Base-by-base conservation (phyloP, 2,113 vertebrate genomes). In the Dicentrarchus labrax region DNA sequence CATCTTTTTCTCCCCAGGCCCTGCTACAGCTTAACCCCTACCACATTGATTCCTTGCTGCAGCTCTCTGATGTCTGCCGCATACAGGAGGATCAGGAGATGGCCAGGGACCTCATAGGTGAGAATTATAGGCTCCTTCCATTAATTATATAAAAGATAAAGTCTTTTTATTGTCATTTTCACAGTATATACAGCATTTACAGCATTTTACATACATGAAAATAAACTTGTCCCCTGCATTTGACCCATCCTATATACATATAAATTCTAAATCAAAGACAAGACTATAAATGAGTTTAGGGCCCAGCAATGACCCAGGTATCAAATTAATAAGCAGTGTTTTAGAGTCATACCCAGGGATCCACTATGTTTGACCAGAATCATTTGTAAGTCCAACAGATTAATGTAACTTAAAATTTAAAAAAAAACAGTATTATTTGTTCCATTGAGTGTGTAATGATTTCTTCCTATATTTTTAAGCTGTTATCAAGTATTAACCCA, bases 31-130 rank as follows among this genome's bases (percentile, higher is more conserved):
- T 97, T 21, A 98, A 96, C 78, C 97, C 98, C 0, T 99, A 97
- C 84, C 98, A 99, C 10, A 97, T 99, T 0, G 98, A 99, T 91
- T 99, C 97, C 0, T 95, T 99, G 8, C 95, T 99, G 84, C 98
- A 99, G 94, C 97, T 99, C 19, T 99, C 98, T 0, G 98, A 99
- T 0, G 97, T 99, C 15, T 99, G 97, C 80, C 96, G 97, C 4
- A 97, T 99, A 79, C 98, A 99, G 86, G 98, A 99, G 72, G 98
- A 99, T 72, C 98, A 99, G 86, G 98, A 99, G 88, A 99, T 97
- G 96, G 98, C 98, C n/a, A 94, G 98, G 13, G 98, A 99, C 77
- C 96, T 99, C 2, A 94, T 98, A 30, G 98, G 98, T 99, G 86
- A 96, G 95, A 9, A 36, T 72, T n/a, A 53, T 2, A 1, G 4